Evolutionary conservation across 2,113 vertebrate species (phyloP).

Genomic region (Python bivittatus): DNA sequence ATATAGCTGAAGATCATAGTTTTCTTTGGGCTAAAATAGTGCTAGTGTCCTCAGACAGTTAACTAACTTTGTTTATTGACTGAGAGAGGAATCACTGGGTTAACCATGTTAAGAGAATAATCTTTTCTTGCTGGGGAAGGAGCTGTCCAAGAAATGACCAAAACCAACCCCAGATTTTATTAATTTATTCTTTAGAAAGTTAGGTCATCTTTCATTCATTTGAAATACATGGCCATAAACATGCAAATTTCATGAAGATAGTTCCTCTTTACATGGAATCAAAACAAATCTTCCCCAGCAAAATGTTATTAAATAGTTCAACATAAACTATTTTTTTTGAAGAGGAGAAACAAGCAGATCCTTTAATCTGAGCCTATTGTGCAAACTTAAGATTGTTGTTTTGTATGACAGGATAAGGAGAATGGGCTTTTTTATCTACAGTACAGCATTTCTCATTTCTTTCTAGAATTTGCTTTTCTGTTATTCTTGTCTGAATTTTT

Average conservation of each 20-base stretch:
- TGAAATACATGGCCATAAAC: background rate
- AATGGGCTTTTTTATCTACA: conserved; percentile 63
- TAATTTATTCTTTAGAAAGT: background rate
- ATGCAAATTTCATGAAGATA: background rate
- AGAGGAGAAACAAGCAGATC: conserved; percentile 29
- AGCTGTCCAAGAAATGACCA: background rate
- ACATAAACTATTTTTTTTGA: conserved; percentile 7
- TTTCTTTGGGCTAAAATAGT: too few species aligned
- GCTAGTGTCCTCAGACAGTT: too few species aligned
- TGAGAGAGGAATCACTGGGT: too few species aligned
- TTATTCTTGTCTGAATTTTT: conserved; percentile 63
- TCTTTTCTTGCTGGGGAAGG: too few species aligned
- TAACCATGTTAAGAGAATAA: too few species aligned
- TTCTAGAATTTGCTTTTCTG: conserved; percentile 52
- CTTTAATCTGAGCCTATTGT: conserved; percentile 57
- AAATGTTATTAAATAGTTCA: background rate
- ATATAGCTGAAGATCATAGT: background rate
- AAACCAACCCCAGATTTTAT: background rate
- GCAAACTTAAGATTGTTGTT: conserved; percentile 38
- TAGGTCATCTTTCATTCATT: background rate
- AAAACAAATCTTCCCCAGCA: background rate
- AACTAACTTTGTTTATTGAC: too few species aligned
- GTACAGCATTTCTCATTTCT: conserved; percentile 43
- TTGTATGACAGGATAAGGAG: conserved; percentile 56
- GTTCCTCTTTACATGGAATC: background rate